Conservation (phyloP, 92 coral and sea anemone genomes). For the Meandrina meandrites region DNA sequence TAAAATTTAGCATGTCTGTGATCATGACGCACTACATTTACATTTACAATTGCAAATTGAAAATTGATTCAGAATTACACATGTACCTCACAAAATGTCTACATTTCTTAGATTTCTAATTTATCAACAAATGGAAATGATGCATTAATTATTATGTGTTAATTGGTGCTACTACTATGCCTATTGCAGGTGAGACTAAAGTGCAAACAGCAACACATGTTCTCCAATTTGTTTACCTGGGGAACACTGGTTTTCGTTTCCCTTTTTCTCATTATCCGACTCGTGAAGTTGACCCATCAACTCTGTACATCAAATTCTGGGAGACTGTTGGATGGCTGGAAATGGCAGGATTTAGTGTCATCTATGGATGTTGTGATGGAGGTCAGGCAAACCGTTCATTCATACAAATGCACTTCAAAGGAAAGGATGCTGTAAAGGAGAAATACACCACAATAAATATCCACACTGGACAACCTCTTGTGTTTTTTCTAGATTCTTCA, state of each 20-base stretch:
- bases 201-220: slow-evolving; percentile 48
- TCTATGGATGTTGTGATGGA: slow-evolving; percentile 57
- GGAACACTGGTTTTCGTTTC: slow-evolving; percentile 57
- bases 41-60: too few relatives aligned
- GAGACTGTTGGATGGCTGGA: slow-evolving; percentile 39
- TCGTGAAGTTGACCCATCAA: slow-evolving; percentile 45
- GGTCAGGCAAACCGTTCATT: slow-evolving; percentile 56
- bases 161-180: not conserved
- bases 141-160: not conserved
- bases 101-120: not conserved
- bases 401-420: slow-evolving; percentile 53
- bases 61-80: not conserved
- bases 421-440: slow-evolving; percentile 53
- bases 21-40: too few relatives aligned
- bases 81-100: not conserved
- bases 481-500: slow-evolving; percentile 42
- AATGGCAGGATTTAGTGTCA: slow-evolving; percentile 36
- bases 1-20: not conserved
- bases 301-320: slow-evolving; percentile 55
- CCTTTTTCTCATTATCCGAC: slow-evolving; percentile 67
- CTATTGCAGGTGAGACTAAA: slow-evolving; percentile 12
- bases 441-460: slow-evolving; percentile 43
- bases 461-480: slow-evolving; percentile 44
- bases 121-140: not conserved
- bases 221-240: slow-evolving; percentile 58